Evolutionary conservation across 2,888 invertebrate genomes (phyloP).

Genomic region (Melinaea menophilus): DNA sequence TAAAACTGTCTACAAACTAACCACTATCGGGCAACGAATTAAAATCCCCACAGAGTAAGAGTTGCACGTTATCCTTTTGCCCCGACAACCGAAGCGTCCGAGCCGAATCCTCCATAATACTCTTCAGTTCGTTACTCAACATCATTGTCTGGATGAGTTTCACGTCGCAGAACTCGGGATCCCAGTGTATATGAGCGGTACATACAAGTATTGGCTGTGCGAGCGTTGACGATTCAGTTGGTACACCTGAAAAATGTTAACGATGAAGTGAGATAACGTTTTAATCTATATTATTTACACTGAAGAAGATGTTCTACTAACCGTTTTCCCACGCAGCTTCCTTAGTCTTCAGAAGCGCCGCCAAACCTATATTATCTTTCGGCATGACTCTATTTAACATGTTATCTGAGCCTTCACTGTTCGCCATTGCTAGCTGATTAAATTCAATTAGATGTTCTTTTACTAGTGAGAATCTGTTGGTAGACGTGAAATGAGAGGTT

Average conservation of each 20-base stretch:
- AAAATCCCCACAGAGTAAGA: conserved; percentile 97
- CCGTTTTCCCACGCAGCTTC: conserved; percentile 96
- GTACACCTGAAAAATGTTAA: conserved; percentile 72
- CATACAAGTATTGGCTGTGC: conserved; percentile 95
- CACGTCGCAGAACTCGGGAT: conserved; percentile 99
- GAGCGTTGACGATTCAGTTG: conserved; percentile 85
- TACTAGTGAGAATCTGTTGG: conserved; percentile 91
- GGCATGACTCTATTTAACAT: conserved; percentile 99
- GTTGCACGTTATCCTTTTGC: conserved; percentile 89
- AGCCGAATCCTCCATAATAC: conserved; percentile 91
- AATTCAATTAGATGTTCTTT: conserved; percentile 98
- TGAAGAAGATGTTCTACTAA: conserved; percentile 49
- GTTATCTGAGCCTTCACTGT: conserved; percentile 98
- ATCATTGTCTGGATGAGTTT: conserved; percentile 99
- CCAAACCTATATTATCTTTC: conserved; percentile 98
- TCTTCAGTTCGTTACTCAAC: conserved; percentile 95
- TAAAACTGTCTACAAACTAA: conserved; percentile 37
- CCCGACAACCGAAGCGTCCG: conserved; percentile 85
- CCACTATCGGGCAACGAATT: conserved; percentile 98
- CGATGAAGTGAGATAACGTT: not conserved
- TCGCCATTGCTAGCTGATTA: conserved; percentile 98
- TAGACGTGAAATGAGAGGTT: conserved; percentile 4
- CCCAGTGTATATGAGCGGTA: conserved; percentile 99
- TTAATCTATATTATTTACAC: not conserved
- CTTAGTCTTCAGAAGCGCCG: conserved; percentile 95